Base-by-base conservation (phyloP, 2,888 invertebrate genomes). In the Caenorhabditis sp. region DNA sequence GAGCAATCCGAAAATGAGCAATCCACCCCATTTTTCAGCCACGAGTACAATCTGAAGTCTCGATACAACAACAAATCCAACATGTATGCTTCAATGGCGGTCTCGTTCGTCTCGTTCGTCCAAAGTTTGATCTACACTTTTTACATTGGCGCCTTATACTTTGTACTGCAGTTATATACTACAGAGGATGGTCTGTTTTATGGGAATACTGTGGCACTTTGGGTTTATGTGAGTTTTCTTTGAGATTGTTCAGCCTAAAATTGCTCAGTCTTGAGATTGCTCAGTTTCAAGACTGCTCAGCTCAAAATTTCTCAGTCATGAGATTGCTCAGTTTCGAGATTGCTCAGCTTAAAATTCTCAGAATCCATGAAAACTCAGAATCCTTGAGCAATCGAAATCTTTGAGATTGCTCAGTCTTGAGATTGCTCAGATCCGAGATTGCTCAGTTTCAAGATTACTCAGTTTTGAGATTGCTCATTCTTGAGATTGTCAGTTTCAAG, bases 91-190 rank as follows among this genome's bases (percentile, higher is more conserved):
- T n/a, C 73, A 3, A 75, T 70, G 12, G 69, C 61, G 10, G 74
- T 81, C 14, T 74, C 80, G 3, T 63, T 81, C n/a, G 68, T 81
- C 5, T 74, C 73, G 6, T 51, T 81, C 8, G 54, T 81, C 5
- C 80, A 81, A 47, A 74, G 69, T 12, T 41, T 70, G 7, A 14
- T 81, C 47, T 75, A 75, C 56, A 61, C 80, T 3, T 12, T 75
- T 31, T 70, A 81, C 28, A 68, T 68, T 28, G 16, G 41, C 22
- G 47, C 68, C 0, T 16, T 54, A 1, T 28, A 10, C 12, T 0
- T 61, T 5, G 35, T 22, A 6, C 28, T 69, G 16, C 4, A 14
- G 0, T 5, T 49, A n/a, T 59, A 51, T 12, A 16, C 51, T n/a
- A 56, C 31, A 22, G 76, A 59, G n/a, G 31, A 68, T 8, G 69